Conservation (phyloP, 2,113 vertebrate genomes). For the Trematomus loennbergii region DNA sequence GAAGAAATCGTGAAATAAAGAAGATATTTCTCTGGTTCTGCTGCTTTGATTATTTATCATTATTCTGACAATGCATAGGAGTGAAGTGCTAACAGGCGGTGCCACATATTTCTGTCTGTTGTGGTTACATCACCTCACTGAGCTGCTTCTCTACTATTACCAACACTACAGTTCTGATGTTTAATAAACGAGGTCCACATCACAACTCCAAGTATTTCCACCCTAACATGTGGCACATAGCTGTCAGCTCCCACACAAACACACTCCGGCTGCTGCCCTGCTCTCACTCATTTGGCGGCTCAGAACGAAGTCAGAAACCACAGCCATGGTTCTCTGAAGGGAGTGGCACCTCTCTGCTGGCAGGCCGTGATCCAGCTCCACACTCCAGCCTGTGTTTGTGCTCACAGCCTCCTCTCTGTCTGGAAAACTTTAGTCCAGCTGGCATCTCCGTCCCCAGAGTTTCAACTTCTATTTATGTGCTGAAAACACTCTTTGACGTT, state of each 20-base stretch:
- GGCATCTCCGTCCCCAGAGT: slow-evolving; percentile 4
- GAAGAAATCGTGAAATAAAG: too few relatives aligned
- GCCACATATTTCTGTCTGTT: neutral
- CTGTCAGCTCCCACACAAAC: slow-evolving; percentile 10
- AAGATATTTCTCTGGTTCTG: too few relatives aligned
- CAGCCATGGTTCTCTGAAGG: slow-evolving; percentile 18
- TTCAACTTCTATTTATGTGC: neutral
- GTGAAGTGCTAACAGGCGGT: neutral
- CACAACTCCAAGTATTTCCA: slow-evolving; percentile 11
- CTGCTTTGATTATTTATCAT: too few relatives aligned
- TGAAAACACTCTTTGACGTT: neutral
- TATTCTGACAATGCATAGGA: neutral
- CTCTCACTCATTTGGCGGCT: slow-evolving; percentile 13
- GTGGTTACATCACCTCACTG: neutral
- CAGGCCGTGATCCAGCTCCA: slow-evolving; percentile 2
- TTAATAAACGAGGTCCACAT: slow-evolving; percentile 1
- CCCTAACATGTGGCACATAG: slow-evolving; percentile 5
- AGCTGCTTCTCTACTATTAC: neutral
- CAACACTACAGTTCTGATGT: neutral
- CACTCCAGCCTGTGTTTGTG: slow-evolving; percentile 11
- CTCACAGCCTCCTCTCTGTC: slow-evolving; percentile 13
- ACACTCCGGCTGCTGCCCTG: neutral
- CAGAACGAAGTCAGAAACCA: slow-evolving; percentile 25
- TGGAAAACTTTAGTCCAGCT: slow-evolving; percentile 23
- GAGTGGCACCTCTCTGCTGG: slow-evolving; percentile 40